phyloP scores from a whole-genome alignment of 2,797 vertebrate genomes.

The Onychomys leucogaster region DNA sequence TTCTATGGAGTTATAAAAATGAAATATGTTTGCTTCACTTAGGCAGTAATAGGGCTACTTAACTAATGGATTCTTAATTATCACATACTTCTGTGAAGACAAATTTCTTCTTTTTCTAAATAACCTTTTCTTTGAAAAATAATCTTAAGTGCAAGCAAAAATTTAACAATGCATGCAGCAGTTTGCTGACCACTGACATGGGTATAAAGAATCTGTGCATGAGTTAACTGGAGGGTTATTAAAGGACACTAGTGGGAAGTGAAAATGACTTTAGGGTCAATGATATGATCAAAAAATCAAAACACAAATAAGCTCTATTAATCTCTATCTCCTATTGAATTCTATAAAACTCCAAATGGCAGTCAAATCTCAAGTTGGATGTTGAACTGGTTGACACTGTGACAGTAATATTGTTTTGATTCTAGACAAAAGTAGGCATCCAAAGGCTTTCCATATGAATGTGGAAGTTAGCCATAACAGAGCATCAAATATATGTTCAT shows the following conservation, averaged over 20 bases:
- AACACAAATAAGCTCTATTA: not conserved
- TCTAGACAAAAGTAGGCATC: not conserved
- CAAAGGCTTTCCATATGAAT: not conserved
- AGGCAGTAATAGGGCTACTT: conserved; percentile 59
- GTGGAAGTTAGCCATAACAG: conserved; percentile 7
- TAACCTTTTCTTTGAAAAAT: not conserved
- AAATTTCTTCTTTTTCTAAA: conserved; percentile 56
- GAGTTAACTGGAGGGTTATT: not conserved
- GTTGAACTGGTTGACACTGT: not conserved
- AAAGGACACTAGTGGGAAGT: not conserved
- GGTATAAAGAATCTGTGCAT: not conserved
- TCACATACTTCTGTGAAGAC: conserved; percentile 22
- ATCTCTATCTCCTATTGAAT: not conserved
- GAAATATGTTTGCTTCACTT: conserved; percentile 65
- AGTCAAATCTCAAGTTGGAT: not conserved
- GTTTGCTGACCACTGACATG: not conserved
- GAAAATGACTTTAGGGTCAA: not conserved
- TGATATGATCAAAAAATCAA: not conserved
- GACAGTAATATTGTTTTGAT: not conserved
- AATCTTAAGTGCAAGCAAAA: not conserved
- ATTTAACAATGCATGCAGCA: not conserved
- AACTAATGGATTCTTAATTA: conserved; percentile 75
- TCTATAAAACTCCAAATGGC: not conserved
- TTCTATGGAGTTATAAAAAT: conserved; percentile 63
- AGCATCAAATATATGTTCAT: conserved; percentile 24